phyloP scores from a whole-genome alignment of 2,797 vertebrate species.

The Xenentodon cancila region DNA sequence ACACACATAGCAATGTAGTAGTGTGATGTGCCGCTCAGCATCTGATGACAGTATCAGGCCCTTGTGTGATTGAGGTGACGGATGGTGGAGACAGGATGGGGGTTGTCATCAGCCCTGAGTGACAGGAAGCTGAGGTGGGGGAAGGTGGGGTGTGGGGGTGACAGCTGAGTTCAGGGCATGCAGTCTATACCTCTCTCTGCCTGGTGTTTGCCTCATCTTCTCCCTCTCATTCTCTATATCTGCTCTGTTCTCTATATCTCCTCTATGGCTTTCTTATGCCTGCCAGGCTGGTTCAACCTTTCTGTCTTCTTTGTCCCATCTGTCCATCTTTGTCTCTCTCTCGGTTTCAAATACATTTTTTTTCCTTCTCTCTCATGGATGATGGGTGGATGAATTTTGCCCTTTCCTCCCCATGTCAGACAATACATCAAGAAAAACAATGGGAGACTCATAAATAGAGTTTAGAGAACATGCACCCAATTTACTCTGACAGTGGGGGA shows the following conservation, averaged over 20 bases:
- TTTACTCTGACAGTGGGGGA: constrained; percentile 70
- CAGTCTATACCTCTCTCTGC: constrained; percentile 57
- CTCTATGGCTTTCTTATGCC: constrained; percentile 54
- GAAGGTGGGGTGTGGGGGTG: constrained; percentile 15
- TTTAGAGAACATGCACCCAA: constrained; percentile 77
- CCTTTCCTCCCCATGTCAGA: constrained; percentile 64
- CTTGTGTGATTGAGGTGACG: constrained; percentile 78
- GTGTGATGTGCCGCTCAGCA: constrained; percentile 58
- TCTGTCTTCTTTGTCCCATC: constrained; percentile 45
- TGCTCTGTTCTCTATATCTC: constrained; percentile 35
- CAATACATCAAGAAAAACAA: constrained; percentile 74
- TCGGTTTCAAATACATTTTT: constrained; percentile 20
- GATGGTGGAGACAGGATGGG: constrained; percentile 73
- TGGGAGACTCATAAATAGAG: constrained; percentile 72
- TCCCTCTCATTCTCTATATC: constrained; percentile 29
- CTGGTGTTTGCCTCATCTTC: constrained; percentile 51
- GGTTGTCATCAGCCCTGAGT: constrained; percentile 76
- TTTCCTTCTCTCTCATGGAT: constrained; percentile 14
- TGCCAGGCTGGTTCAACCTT: constrained; percentile 62
- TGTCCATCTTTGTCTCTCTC: constrained; percentile 33
- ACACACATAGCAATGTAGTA: constrained; percentile 51
- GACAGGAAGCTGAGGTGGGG: constrained; percentile 63
- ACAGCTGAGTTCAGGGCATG: constrained; percentile 65
- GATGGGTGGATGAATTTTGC: constrained; percentile 58
- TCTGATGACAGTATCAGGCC: constrained; percentile 78